These are phyloP conservation scores for Bursaphelenchus mucronatus DNA, from an alignment of 1,140 invertebrate genomes.

Conservation along the genomic window DNA sequence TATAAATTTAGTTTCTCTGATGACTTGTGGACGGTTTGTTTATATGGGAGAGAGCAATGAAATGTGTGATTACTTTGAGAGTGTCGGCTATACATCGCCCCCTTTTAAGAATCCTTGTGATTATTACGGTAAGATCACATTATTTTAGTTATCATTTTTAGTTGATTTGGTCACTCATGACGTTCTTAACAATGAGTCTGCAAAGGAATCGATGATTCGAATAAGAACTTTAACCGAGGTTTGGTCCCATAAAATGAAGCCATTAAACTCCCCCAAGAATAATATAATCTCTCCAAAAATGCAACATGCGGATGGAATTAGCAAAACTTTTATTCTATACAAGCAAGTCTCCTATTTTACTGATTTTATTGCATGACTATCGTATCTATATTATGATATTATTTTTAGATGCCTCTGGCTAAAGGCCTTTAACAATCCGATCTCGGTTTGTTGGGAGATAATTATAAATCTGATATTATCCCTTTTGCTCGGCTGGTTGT, in stretches of 20 bases:
- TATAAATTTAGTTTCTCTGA: constrained; percentile 69
- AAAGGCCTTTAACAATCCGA: constrained; percentile 31
- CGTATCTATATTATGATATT: neutral
- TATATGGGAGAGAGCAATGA: constrained; percentile 80
- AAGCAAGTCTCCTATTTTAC: constrained; percentile 9
- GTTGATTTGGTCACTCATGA: constrained; percentile 88
- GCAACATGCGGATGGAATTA: constrained; percentile 25
- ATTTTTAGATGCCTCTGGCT: constrained; percentile 38
- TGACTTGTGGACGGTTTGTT: constrained; percentile 82
- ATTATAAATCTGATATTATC: constrained; percentile 30
- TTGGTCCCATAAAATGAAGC: constrained; percentile 33
- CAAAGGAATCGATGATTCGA: constrained; percentile 84
- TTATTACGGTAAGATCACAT: constrained; percentile 73
- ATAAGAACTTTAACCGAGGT: constrained; percentile 82
- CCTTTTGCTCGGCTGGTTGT: constrained; percentile 36
- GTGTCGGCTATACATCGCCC: constrained; percentile 87
- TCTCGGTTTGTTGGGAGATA: constrained; percentile 21
- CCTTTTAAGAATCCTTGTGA: constrained; percentile 91
- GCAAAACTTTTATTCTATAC: constrained; percentile 18
- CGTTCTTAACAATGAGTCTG: constrained; percentile 82
- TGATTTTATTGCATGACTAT: neutral
- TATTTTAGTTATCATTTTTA: constrained; percentile 60
- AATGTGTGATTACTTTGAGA: constrained; percentile 85
- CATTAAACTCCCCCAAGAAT: constrained; percentile 16
- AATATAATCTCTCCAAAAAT: constrained; percentile 27